A percentile compares a stretch with the other conserved stretches of the same genome.
Conservation (phyloP, 2,113 vertebrate species). For the Amia ocellicauda region DNA sequence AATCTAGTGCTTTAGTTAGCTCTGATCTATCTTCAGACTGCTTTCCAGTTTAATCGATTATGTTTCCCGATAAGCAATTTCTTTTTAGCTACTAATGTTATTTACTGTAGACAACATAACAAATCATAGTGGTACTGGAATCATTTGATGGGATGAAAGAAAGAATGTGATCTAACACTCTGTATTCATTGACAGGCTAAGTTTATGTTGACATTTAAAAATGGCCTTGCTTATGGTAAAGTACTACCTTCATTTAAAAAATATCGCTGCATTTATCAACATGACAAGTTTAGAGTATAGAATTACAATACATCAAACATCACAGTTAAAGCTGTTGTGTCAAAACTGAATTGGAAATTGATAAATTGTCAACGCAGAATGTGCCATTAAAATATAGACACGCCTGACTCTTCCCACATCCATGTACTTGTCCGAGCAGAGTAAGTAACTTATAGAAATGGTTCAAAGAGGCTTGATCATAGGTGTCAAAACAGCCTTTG, state of each 20-base stretch:
- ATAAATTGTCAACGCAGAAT: conserved; percentile 13
- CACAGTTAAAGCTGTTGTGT: conserved; percentile 12
- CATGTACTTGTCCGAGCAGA: not conserved
- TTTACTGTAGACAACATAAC: too few species aligned
- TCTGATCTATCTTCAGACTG: too few species aligned
- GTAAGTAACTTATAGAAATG: too few species aligned
- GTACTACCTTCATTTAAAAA: conserved; percentile 24
- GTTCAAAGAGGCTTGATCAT: too few species aligned
- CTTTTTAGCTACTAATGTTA: too few species aligned
- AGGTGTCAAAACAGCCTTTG: too few species aligned
- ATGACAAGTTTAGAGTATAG: conserved; percentile 18
- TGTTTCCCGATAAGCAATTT: too few species aligned
- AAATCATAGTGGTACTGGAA: too few species aligned
- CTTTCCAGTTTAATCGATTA: too few species aligned
- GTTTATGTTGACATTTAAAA: conserved; percentile 13
- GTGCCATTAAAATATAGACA: not conserved
- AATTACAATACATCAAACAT: conserved; percentile 18
- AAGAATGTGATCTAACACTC: not conserved
- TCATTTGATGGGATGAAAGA: too few species aligned
- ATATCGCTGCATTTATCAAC: too few species aligned
- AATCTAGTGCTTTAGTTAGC: too few species aligned
- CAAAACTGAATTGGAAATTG: not conserved
- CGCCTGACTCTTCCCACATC: not conserved
- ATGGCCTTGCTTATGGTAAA: conserved; percentile 10
- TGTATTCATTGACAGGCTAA: not conserved